Evolutionary conservation across 2,797 vertebrate genomes (phyloP).

Genomic region (Leucoraja ocellata): DNA sequence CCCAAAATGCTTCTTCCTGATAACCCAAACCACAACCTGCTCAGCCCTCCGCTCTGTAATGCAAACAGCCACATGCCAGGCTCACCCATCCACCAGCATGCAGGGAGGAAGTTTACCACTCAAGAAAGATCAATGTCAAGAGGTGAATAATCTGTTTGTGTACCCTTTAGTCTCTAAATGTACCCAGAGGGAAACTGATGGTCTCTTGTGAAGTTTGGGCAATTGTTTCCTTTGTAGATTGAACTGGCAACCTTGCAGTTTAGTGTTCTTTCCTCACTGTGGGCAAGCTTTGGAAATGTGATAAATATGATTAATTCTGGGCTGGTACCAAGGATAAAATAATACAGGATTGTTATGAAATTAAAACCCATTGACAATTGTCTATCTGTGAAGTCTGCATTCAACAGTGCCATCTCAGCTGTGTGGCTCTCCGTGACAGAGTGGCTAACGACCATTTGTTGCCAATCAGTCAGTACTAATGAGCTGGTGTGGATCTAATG

Average conservation of each 20-base stretch:
- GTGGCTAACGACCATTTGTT: not conserved
- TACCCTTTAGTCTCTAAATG: not conserved
- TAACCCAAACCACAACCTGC: slow-evolving; percentile 14
- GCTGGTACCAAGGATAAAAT: not conserved
- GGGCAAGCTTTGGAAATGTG: not conserved
- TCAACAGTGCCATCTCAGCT: not conserved
- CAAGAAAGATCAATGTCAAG: slow-evolving; percentile 45
- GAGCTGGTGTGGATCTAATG: not conserved
- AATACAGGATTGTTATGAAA: not conserved
- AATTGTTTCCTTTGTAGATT: slow-evolving; percentile 40
- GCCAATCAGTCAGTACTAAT: not conserved
- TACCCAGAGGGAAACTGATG: not conserved
- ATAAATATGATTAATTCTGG: not conserved
- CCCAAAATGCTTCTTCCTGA: slow-evolving; percentile 24
- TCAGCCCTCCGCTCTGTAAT: slow-evolving; percentile 18
- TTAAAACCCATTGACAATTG: slow-evolving; percentile 49
- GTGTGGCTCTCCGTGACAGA: not conserved
- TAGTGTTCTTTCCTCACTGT: not conserved
- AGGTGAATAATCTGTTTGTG: slow-evolving; percentile 46
- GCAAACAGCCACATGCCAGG: slow-evolving; percentile 7
- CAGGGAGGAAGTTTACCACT: slow-evolving; percentile 43
- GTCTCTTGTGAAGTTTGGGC: not conserved
- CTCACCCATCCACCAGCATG: slow-evolving; percentile 42
- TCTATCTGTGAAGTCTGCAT: slow-evolving; percentile 33
- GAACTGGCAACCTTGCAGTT: not conserved